A percentile compares a stretch with the other conserved stretches of the same genome.
These are phyloP conservation scores for Pterostichus madidus DNA, from an alignment of 2,888 invertebrate genomes.

Conservation along the genomic window DNA sequence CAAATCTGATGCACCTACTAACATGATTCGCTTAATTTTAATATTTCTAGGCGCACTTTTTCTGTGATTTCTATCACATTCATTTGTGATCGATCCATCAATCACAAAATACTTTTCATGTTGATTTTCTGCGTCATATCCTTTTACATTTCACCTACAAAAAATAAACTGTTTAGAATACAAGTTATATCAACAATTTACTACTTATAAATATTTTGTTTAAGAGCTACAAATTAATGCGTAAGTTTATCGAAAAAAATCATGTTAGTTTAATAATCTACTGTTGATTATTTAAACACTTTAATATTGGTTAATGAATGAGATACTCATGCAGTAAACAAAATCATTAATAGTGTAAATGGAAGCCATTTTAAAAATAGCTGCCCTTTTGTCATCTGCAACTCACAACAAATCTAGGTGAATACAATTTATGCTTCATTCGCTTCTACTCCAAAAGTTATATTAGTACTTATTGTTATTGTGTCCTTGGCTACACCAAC, in stretches of 20 bases:
- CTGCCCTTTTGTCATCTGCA: slow-evolving; percentile 72
- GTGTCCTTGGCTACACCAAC: slow-evolving; percentile 64
- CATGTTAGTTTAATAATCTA: slow-evolving; percentile 30
- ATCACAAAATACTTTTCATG: slow-evolving; percentile 47
- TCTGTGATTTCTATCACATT: slow-evolving; percentile 62
- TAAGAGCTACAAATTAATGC: slow-evolving; percentile 29
- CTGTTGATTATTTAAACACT: slow-evolving; percentile 29
- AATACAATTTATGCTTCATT: slow-evolving; percentile 61
- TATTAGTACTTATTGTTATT: slow-evolving; percentile 64
- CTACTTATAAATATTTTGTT: neutral
- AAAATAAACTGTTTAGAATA: slow-evolving; percentile 14
- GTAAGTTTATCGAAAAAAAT: slow-evolving; percentile 6
- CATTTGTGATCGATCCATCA: slow-evolving; percentile 45
- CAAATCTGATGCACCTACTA: slow-evolving; percentile 42
- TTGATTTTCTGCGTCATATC: slow-evolving; percentile 34
- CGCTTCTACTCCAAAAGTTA: slow-evolving; percentile 60
- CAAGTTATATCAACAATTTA: neutral
- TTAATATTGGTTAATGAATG: slow-evolving; percentile 45
- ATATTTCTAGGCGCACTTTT: slow-evolving; percentile 39
- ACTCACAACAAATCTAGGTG: slow-evolving; percentile 76
- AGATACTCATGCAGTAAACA: slow-evolving; percentile 60
- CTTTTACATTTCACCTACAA: slow-evolving; percentile 61
- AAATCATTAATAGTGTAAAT: slow-evolving; percentile 33
- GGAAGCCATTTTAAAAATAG: slow-evolving; percentile 64
- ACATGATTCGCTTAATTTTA: slow-evolving; percentile 6